phyloP scores from a whole-genome alignment of 2,888 invertebrate genomes.

The Choristoneura rosaceana region DNA sequence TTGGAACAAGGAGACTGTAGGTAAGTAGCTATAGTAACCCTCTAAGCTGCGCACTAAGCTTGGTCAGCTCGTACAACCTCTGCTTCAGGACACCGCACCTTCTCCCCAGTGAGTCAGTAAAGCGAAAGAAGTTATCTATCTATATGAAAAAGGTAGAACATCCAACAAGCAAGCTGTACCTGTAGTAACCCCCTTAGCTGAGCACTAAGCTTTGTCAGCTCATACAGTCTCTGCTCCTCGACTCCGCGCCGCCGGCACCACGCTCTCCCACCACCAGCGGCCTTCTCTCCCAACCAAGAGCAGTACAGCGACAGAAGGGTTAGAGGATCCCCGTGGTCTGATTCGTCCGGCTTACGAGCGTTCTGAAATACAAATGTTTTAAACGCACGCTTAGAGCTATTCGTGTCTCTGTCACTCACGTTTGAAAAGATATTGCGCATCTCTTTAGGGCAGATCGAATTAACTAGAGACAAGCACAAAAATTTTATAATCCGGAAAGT shows the following conservation, averaged over 20 bases:
- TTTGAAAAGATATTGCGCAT: too few relatives aligned
- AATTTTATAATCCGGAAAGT: too few relatives aligned
- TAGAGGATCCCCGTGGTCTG: slow-evolving; percentile 98
- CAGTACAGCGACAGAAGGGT: slow-evolving; percentile 94
- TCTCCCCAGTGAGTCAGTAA: slow-evolving; percentile 81
- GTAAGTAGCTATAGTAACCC: slow-evolving; percentile 92
- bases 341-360: slow-evolving; percentile 92
- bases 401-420: too few relatives aligned
- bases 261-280: slow-evolving; percentile 82
- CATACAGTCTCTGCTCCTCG: slow-evolving; percentile 98
- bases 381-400: too few relatives aligned
- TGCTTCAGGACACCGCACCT: slow-evolving; percentile 75
- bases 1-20: slow-evolving; percentile 84
- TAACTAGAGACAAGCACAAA: too few relatives aligned
- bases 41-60: slow-evolving; percentile 93
- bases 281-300: slow-evolving; percentile 94
- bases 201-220: slow-evolving; percentile 95
- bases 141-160: slow-evolving; percentile 83
- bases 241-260: slow-evolving; percentile 97
- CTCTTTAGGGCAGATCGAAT: too few relatives aligned
- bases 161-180: slow-evolving; percentile 85
- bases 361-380: slow-evolving; percentile 73
- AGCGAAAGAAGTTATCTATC: slow-evolving; percentile 93
- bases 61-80: slow-evolving; percentile 97
- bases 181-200: slow-evolving; percentile 94